These are phyloP conservation scores for Cyaniris semiargus DNA, from an alignment of 2,888 invertebrate species.

Conservation along the genomic window DNA sequence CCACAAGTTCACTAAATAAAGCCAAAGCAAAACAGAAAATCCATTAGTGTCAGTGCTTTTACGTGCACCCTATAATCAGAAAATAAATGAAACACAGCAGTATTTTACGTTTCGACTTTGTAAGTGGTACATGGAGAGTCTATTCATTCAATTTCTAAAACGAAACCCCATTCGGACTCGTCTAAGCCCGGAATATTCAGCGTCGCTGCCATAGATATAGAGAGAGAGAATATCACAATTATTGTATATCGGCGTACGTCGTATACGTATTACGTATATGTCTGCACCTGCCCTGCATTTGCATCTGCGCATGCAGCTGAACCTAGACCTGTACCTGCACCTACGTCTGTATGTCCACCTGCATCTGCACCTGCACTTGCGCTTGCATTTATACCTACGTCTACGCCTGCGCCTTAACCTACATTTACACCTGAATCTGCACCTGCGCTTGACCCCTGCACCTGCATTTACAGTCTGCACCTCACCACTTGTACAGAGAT, in stretches of 20 bases:
- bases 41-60: slow-evolving; percentile 22
- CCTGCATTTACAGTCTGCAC: too few species aligned
- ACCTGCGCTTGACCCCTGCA: too few species aligned
- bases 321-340: not conserved
- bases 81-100: slow-evolving; percentile 34
- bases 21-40: slow-evolving; percentile 11
- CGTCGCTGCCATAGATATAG: slow-evolving; percentile 42
- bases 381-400: too few species aligned
- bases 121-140: slow-evolving; percentile 36
- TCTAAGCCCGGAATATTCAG: slow-evolving; percentile 56
- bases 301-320: too few species aligned
- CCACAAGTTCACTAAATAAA: slow-evolving; percentile 13
- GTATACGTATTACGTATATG: too few species aligned
- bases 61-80: slow-evolving; percentile 30
- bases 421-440: too few species aligned
- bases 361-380: not conserved
- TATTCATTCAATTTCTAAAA: slow-evolving; percentile 43
- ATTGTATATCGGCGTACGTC: too few species aligned
- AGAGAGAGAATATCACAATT: not conserved
- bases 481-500: too few species aligned
- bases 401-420: not conserved
- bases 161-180: slow-evolving; percentile 46
- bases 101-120: slow-evolving; percentile 35
- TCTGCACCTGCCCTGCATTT: not conserved
- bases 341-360: not conserved